Evolutionary conservation across 2,113 vertebrate species (phyloP).

Genomic region (Paramisgurnus dabryanus): DNA sequence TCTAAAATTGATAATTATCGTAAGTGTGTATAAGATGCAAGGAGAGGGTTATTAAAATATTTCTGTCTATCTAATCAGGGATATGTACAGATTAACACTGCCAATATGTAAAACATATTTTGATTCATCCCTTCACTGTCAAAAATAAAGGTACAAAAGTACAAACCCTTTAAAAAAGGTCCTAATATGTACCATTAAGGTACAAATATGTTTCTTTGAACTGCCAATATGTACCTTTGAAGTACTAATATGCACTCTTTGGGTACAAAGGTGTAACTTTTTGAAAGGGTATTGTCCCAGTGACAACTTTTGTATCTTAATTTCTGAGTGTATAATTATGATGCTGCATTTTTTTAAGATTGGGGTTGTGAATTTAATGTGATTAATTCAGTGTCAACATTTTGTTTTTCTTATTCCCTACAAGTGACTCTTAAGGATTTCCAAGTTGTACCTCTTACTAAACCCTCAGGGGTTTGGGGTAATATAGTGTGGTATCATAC

Average conservation of each 20-base stretch:
- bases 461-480: constrained; percentile 6
- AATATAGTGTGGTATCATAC: neutral
- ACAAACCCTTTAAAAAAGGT: too few relatives aligned
- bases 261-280: too few relatives aligned
- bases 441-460: neutral
- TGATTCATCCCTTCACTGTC: too few relatives aligned
- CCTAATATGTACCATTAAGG: too few relatives aligned
- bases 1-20: constrained; percentile 34
- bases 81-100: neutral
- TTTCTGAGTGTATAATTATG: too few relatives aligned
- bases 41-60: neutral
- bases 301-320: too few relatives aligned
- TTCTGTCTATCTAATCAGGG: neutral
- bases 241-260: too few relatives aligned
- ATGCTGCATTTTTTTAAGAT: too few relatives aligned
- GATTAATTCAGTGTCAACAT: neutral
- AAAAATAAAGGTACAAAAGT: too few relatives aligned
- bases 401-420: neutral
- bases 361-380: neutral
- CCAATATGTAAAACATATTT: neutral
- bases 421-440: neutral
- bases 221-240: too few relatives aligned
- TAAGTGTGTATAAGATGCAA: constrained; percentile 25
- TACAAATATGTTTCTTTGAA: too few relatives aligned
- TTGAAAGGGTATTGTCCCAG: too few relatives aligned